These are phyloP conservation scores for Tupaia tana DNA, from an alignment of 2,113 vertebrate genomes.

Conservation along the genomic window DNA sequence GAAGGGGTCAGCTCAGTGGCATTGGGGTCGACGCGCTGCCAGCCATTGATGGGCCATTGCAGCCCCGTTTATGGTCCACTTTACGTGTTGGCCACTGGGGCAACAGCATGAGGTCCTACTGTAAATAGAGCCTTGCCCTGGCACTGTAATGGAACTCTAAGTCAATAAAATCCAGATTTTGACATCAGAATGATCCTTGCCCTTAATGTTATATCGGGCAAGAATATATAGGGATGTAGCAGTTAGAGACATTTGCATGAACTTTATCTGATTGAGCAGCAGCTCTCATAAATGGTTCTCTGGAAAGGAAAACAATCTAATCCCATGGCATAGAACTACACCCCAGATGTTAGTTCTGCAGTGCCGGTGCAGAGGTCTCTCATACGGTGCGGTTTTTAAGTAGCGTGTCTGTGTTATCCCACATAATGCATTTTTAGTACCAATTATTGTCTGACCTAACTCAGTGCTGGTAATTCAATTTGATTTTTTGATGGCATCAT, in stretches of 20 bases:
- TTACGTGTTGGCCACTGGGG: conserved; percentile 14
- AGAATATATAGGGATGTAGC: conserved; percentile 32
- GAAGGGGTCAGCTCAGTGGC: background rate
- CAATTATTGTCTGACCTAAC: conserved; percentile 69
- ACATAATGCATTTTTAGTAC: conserved; percentile 68
- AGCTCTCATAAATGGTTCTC: conserved; percentile 44
- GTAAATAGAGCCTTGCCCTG: background rate
- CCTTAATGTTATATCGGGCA: conserved; percentile 29
- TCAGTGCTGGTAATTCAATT: conserved; percentile 69
- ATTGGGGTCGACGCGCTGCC: background rate
- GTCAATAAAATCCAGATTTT: conserved; percentile 62
- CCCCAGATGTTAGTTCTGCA: background rate
- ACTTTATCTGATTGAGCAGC: conserved; percentile 41
- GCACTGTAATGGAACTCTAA: conserved; percentile 22
- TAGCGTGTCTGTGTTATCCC: conserved; percentile 45
- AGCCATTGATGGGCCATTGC: background rate
- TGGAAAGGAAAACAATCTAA: conserved; percentile 48
- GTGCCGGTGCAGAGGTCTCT: background rate
- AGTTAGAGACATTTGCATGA: conserved; percentile 54
- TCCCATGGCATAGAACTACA: conserved; percentile 26
- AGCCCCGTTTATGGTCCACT: background rate
- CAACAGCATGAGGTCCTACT: background rate
- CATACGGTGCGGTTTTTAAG: conserved; percentile 32
- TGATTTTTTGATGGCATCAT: conserved; percentile 71
- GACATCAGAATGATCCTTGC: conserved; percentile 31